Percentiles rank a stretch among this genome's conserved stretches.
Conservation (phyloP, 2,113 vertebrate species). For the Gasterosteus aculeatus region DNA sequence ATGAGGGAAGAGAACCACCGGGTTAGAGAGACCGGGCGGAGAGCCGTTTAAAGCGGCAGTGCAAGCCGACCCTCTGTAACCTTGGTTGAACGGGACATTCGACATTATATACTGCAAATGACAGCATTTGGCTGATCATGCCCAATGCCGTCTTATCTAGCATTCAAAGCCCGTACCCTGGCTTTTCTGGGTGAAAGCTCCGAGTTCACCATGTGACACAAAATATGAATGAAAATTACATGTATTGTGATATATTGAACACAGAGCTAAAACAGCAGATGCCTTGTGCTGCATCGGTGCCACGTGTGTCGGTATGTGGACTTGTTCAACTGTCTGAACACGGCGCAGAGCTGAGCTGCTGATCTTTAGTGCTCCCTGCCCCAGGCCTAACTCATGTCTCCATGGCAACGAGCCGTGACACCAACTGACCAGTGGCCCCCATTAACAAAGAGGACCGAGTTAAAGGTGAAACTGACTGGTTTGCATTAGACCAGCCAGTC, state of each 20-base stretch:
- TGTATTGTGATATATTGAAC: background rate
- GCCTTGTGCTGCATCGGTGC: background rate
- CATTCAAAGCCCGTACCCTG: background rate
- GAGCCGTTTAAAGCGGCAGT: conserved; percentile 76
- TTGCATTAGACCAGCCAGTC: background rate
- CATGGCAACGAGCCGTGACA: background rate
- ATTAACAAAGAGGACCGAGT: background rate
- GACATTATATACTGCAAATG: background rate
- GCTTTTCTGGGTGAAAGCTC: background rate
- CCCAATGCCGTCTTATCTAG: background rate
- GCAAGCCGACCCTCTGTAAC: background rate
- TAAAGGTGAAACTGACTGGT: background rate
- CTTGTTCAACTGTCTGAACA: background rate
- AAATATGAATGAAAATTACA: background rate
- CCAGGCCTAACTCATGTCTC: background rate
- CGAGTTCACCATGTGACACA: background rate
- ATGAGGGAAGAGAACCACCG: conserved; percentile 51
- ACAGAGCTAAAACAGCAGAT: background rate
- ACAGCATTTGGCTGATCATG: background rate
- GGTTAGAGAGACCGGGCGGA: conserved; percentile 41
- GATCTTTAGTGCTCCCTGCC: background rate
- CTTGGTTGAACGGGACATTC: background rate
- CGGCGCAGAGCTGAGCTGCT: background rate
- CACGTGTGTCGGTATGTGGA: background rate
- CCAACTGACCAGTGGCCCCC: background rate